These are phyloP conservation scores for Eucidaris tribuloides DNA, from an alignment of 35 echinoderm and acorn worm genomes.

Conservation along the genomic window DNA sequence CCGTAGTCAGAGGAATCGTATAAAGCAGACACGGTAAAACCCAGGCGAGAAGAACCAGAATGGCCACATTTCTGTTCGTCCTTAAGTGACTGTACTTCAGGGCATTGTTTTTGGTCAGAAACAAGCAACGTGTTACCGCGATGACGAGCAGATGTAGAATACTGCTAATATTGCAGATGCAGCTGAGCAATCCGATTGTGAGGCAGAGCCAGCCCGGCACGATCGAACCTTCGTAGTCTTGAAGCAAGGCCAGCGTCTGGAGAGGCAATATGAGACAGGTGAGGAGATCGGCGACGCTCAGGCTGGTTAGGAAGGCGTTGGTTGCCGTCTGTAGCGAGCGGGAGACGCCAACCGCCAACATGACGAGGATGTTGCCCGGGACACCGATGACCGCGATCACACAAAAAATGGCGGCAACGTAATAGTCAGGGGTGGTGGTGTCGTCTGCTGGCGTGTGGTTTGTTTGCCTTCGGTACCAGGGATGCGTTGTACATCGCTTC, in stretches of 20 bases:
- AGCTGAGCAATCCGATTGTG: neutral
- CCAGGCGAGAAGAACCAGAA: neutral
- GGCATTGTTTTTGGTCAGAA: neutral
- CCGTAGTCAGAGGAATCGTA: neutral
- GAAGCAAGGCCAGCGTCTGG: neutral
- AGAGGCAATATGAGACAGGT: neutral
- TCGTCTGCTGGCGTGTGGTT: too few relatives aligned
- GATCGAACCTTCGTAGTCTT: neutral
- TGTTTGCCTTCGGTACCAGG: too few relatives aligned
- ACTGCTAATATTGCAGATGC: neutral
- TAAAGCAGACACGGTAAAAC: neutral
- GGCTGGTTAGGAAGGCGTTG: conserved; percentile 3
- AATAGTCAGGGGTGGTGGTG: neutral
- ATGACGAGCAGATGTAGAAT: neutral
- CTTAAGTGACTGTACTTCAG: neutral
- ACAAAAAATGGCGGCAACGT: neutral
- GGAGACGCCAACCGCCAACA: neutral
- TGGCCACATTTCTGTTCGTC: neutral
- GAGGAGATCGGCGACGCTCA: neutral
- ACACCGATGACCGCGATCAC: neutral
- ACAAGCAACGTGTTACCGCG: neutral
- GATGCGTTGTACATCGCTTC: too few relatives aligned
- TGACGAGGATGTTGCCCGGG: neutral
- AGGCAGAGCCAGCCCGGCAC: neutral
- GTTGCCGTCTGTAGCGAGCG: neutral